Evolutionary conservation across 2,113 vertebrate species (phyloP).

Genomic region (Ceratotherium simum): DNA sequence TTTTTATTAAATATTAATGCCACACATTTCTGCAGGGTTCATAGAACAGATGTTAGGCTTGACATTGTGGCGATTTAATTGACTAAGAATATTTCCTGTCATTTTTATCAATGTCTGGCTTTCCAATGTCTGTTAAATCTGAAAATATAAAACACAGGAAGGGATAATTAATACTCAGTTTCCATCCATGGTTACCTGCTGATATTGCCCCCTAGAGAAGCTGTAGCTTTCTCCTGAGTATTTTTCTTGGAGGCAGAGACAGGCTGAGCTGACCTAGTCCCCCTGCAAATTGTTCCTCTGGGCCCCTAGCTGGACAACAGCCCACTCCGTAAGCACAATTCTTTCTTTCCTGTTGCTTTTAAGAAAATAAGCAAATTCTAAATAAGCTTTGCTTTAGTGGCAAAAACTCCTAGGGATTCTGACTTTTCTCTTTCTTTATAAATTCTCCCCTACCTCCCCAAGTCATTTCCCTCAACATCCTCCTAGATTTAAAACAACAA

Average conservation of each 20-base stretch:
- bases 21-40: slow-evolving; percentile 82
- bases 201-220: slow-evolving; percentile 86
- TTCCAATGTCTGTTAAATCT: slow-evolving; percentile 86
- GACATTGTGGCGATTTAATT: slow-evolving; percentile 86
- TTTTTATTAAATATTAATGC: slow-evolving; percentile 90
- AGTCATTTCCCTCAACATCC: not conserved
- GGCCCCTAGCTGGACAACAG: slow-evolving; percentile 81
- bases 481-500: not conserved
- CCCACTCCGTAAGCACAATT: slow-evolving; percentile 75
- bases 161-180: slow-evolving; percentile 88
- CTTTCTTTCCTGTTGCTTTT: slow-evolving; percentile 82
- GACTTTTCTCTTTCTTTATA: slow-evolving; percentile 56
- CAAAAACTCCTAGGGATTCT: slow-evolving; percentile 61
- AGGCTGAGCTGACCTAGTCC: slow-evolving; percentile 84
- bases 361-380: slow-evolving; percentile 81
- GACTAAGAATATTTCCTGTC: slow-evolving; percentile 88
- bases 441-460: not conserved
- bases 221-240: slow-evolving; percentile 85
- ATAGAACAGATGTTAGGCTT: slow-evolving; percentile 87
- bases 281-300: slow-evolving; percentile 84
- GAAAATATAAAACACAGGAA: slow-evolving; percentile 85
- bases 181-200: slow-evolving; percentile 86
- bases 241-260: slow-evolving; percentile 86
- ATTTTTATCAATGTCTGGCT: slow-evolving; percentile 88
- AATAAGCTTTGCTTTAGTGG: slow-evolving; percentile 75